A percentile compares a stretch with the other conserved stretches of the same genome.
phyloP scores from a whole-genome alignment of 2,113 vertebrate genomes.

The Telmatochromis sp. region DNA sequence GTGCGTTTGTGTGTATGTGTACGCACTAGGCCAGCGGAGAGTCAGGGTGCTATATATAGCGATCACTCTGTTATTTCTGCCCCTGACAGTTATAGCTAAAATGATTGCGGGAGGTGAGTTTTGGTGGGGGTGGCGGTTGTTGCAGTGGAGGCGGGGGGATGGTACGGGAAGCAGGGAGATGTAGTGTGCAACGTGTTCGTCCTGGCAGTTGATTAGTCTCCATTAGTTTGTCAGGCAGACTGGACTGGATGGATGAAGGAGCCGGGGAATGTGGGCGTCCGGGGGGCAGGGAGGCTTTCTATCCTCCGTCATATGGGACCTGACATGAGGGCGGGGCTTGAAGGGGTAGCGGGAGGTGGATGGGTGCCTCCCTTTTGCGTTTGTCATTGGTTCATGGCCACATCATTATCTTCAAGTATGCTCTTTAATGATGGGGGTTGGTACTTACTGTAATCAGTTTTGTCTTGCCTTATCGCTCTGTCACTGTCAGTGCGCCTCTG shows the following conservation, averaged over 20 bases:
- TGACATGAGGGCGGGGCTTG: background rate
- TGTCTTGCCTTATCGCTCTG: constrained; percentile 19
- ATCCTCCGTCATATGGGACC: background rate
- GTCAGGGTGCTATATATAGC: constrained; percentile 46
- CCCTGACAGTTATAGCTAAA: constrained; percentile 36
- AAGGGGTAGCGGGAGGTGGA: background rate
- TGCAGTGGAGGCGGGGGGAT: background rate
- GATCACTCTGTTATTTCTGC: constrained; percentile 54
- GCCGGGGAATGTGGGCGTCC: background rate
- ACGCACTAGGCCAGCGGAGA: background rate
- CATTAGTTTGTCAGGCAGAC: constrained; percentile 58
- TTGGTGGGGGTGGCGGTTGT: background rate
- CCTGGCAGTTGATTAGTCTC: constrained; percentile 66
- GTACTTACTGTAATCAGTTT: constrained; percentile 46
- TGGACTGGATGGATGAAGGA: constrained; percentile 39
- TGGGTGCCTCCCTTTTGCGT: background rate
- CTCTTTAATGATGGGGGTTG: background rate
- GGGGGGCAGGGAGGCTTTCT: background rate
- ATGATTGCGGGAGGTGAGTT: background rate
- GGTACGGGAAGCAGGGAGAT: constrained; percentile 39
- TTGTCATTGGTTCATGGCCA: constrained; percentile 15
- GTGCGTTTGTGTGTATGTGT: background rate
- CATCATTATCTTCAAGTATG: constrained; percentile 7
- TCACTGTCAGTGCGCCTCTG: constrained; percentile 17
- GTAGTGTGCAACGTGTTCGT: constrained; percentile 20